A percentile compares a stretch with the other conserved stretches of the same genome.
Evolutionary conservation across 2,797 vertebrate species (phyloP).

Genomic region (Phataginus tetradactyla): DNA sequence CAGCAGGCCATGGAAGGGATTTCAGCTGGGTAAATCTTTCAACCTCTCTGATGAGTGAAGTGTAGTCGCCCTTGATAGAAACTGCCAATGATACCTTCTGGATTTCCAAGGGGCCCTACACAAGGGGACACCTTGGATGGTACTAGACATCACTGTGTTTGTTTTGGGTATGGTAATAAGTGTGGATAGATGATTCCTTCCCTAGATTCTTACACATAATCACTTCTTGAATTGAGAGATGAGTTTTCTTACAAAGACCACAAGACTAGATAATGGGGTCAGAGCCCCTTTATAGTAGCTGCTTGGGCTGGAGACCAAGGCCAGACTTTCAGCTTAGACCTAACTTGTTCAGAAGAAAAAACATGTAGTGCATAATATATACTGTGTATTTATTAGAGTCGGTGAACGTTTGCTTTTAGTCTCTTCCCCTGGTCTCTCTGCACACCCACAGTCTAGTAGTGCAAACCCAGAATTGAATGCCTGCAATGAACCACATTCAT

Average conservation of each 20-base stretch:
- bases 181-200: constrained; percentile 67
- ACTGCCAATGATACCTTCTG: neutral
- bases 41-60: constrained; percentile 37
- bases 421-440: neutral
- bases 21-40: constrained; percentile 62
- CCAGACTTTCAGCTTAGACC: constrained; percentile 28
- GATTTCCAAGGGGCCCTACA: constrained; percentile 59
- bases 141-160: constrained; percentile 76
- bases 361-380: neutral
- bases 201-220: constrained; percentile 73
- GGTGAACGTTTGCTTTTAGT: neutral
- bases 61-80: constrained; percentile 43
- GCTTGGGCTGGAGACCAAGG: constrained; percentile 72
- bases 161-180: constrained; percentile 81
- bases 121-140: constrained; percentile 71
- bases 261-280: constrained; percentile 75
- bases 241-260: constrained; percentile 67
- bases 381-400: neutral
- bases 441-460: neutral
- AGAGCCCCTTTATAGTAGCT: constrained; percentile 61
- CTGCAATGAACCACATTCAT: neutral
- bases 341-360: neutral
- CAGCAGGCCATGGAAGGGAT: constrained; percentile 57
- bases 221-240: constrained; percentile 76
- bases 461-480: neutral